Base-by-base conservation (phyloP, 2,888 invertebrate species). In the Aphrophora alni region DNA sequence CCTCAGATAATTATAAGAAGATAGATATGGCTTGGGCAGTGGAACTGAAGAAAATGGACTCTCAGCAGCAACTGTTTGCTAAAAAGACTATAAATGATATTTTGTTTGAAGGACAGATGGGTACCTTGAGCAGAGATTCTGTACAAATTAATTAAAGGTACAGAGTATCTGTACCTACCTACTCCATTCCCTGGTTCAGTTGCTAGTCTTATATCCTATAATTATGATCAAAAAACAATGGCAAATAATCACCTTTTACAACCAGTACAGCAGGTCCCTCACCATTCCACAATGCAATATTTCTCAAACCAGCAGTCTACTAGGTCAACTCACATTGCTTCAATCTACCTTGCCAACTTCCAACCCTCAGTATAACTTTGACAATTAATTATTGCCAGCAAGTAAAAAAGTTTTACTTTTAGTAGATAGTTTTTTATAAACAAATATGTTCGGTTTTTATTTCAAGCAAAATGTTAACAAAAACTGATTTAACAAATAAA, bases 51-150 rank as follows among this genome's bases (percentile, higher is more conserved):
- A 83, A 82, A 77, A 78, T 83, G 76, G 74, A 68, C 17, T 75
- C 76, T n/a, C 17, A 71, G 7, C 83, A 83, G 69, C 80, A 82
- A 51, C 17, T 82, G 12, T 82, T 78, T 76, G 82, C 83, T 10
- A 82, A 82, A 33, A 83, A 83, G 70, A 78, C 81, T n/a, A 82
- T 83, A 2, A 82, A 81, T 76, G 82, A 83, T 21, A 77, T 83
- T 68, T 17, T 83, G 33, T 83, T 80, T 74, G 83, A 83, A 33
- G 82, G 78, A n/a, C 80, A 74, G 51, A 75, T 83, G 80, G 82
- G 79, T 25, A 82, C 76, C 33, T 75, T 83, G n/a, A 75, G 80
- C 24, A 72, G 80, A 12, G 33, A 82, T 69, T 83, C 83, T 12
- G 80, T 83, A 21, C 21, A 78, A 72, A 82, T 82, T 73, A 82